Evolutionary conservation across 2,797 vertebrate genomes (phyloP), one percentile per base, ranked within the genome.

Genomic region (Phyllotis vaccarum): DNA sequence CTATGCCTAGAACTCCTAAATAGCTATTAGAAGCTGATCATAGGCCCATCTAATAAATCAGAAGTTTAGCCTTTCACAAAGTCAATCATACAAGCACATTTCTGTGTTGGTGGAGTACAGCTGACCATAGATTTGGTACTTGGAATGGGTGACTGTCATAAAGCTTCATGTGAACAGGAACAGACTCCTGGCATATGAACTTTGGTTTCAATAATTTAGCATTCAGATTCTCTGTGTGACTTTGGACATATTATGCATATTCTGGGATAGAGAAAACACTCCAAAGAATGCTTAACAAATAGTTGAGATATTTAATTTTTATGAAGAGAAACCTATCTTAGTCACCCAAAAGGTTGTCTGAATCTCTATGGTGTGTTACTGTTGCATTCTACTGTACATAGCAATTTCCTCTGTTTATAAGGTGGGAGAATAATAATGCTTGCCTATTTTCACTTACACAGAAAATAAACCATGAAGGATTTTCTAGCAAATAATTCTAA

Each of bases 401-500:
- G 79, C n/a, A 62, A 62, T 31, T 58, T 96, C 91, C 43, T 81
- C 60, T 68, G 5, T 49, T 34, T 58, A 3, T 86, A 87, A 89
- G 40, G 31, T 29, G 66, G 54, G 29, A 75, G 75, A 37, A 85
- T 40, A 52, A 14, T 27, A 87, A 29, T 58, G 34, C 37, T 90
- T 94, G 34, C 6, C n/a, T 81, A 37, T 95, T 83, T 83, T 46
- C 40, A 75, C 27, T 72, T 87, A 74, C 3, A 62, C 46, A 43
- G 31, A 54, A 91, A 46, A 46, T n/a, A 89, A 66, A 29, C 68
- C 11, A n/a, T 8, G 46, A 11, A 40, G 34, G 27, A 89, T 74
- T 74, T 87, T 27, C 60, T 66, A 94, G 75, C 16, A 72, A 22
- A 14, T 27, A 60, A 86, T 92, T 96, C 62, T 88, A 89, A 66